A percentile compares a stretch with the other conserved stretches of the same genome.
These are phyloP conservation scores for Cyclura pinguis DNA, from an alignment of 2,797 vertebrate genomes.

Conservation along the genomic window DNA sequence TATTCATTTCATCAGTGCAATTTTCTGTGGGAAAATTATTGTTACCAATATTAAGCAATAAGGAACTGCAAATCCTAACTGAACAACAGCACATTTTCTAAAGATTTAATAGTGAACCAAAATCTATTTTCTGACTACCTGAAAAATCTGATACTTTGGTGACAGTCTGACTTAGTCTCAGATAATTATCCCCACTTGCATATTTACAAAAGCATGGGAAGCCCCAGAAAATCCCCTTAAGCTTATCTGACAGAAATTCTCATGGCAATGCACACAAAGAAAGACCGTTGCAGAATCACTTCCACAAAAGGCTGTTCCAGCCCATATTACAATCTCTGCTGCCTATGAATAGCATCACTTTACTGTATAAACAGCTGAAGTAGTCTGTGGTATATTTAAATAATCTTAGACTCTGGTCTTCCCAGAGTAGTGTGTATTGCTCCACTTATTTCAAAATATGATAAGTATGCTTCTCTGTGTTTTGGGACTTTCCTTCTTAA, in stretches of 20 bases:
- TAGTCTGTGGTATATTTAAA: background rate
- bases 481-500: background rate
- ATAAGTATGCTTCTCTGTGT: background rate
- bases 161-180: background rate
- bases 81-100: background rate
- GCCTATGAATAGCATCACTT: background rate
- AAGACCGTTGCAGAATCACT: background rate
- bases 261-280: background rate
- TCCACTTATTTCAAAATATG: background rate
- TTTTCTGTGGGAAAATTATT: background rate
- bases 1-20: background rate
- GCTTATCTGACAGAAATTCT: too few relatives aligned
- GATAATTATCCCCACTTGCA: background rate
- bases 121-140: background rate
- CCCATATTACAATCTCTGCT: background rate
- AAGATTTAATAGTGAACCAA: background rate
- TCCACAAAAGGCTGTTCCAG: background rate
- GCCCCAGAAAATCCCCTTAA: constrained; percentile 16
- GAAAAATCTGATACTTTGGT: background rate
- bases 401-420: background rate
- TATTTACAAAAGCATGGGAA: constrained; percentile 1
- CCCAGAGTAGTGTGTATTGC: background rate
- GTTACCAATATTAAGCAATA: background rate
- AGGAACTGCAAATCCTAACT: background rate
- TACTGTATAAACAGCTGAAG: background rate